Conservation (phyloP, 2,888 invertebrate species). For the Metopia argyrocephala region DNA sequence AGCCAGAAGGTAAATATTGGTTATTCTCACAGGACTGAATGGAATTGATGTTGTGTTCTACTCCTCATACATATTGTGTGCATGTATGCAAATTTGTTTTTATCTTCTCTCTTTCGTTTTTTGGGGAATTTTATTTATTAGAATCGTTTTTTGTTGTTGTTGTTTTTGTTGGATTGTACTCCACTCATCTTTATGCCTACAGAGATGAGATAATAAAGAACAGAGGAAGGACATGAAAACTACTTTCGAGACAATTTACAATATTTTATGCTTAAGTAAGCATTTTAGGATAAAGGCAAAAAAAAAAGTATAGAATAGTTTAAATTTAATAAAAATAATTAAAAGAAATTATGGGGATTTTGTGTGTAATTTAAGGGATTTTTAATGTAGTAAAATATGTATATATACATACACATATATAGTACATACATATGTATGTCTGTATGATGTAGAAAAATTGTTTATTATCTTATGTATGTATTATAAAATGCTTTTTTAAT, state of each 20-base stretch:
- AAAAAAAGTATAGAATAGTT: not conserved
- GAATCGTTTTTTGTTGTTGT: not conserved
- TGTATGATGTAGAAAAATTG: too few relatives aligned
- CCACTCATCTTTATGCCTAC: not conserved
- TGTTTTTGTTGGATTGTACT: not conserved
- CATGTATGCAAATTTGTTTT: not conserved
- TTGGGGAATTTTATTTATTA: not conserved
- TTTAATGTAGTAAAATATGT: too few relatives aligned
- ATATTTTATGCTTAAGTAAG: constrained; percentile 19
- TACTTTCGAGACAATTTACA: constrained; percentile 11
- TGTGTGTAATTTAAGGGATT: not conserved
- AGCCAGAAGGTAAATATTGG: constrained; percentile 25
- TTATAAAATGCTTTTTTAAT: too few relatives aligned
- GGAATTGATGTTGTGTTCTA: constrained; percentile 20
- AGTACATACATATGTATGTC: too few relatives aligned
- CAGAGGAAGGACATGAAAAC: not conserved
- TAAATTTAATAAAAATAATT: constrained; percentile 5
- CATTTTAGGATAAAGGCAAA: not conserved
- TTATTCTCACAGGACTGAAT: constrained; percentile 11
- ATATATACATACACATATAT: too few relatives aligned
- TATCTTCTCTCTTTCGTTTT: not conserved
- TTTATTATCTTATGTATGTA: too few relatives aligned
- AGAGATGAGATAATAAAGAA: not conserved
- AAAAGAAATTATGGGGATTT: not conserved
- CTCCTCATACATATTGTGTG: not conserved